A percentile compares a stretch with the other conserved stretches of the same genome.
Conservation (phyloP, 2,888 invertebrate species). For the Sinotaia quadrata region DNA sequence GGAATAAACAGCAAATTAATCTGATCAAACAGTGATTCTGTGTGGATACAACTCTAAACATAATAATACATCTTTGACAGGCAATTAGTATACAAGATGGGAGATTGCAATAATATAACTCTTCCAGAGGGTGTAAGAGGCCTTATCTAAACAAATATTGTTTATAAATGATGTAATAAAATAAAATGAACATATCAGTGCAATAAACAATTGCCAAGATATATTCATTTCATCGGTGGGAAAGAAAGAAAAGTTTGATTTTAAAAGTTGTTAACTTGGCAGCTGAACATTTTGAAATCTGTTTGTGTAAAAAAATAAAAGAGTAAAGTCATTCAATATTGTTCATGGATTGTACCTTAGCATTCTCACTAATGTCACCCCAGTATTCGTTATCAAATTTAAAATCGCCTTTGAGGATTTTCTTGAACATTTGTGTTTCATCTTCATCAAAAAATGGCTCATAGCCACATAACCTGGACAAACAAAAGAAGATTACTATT, state of each 20-base stretch:
- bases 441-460: slow-evolving; percentile 70
- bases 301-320: background rate
- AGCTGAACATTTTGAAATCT: background rate
- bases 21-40: too few species aligned
- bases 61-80: too few species aligned
- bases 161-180: too few species aligned
- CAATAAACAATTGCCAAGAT: too few species aligned
- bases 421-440: slow-evolving; percentile 66
- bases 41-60: too few species aligned
- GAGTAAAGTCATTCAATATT: background rate
- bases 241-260: background rate
- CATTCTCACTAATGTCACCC: slow-evolving; percentile 70
- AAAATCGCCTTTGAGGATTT: slow-evolving; percentile 68
- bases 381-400: slow-evolving; percentile 68
- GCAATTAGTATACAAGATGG: too few species aligned
- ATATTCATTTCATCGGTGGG: background rate
- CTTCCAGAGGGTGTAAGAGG: too few species aligned
- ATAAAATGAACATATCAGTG: too few species aligned
- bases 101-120: too few species aligned
- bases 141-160: too few species aligned
- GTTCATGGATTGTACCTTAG: slow-evolving; percentile 62
- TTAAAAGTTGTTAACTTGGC: background rate
- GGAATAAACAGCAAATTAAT: too few species aligned
- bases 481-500: too few species aligned
- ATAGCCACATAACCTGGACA: slow-evolving; percentile 55